phyloP scores from a whole-genome alignment of 2,797 vertebrate species.

The Cossypha heuglini region DNA sequence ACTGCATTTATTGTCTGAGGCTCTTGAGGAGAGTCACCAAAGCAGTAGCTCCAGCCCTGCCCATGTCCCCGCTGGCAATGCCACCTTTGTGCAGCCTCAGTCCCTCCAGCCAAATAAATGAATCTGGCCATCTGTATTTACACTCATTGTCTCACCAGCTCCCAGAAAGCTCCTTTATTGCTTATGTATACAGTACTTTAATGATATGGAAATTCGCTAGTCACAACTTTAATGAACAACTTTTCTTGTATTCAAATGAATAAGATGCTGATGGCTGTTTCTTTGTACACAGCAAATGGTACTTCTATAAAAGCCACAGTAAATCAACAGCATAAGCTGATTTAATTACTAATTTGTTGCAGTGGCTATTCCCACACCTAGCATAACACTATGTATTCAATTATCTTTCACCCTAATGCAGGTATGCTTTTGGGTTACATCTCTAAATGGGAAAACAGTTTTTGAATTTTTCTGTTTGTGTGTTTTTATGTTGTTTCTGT shows the following conservation, averaged over 20 bases:
- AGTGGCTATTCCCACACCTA: conserved; percentile 27
- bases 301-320: conserved; percentile 42
- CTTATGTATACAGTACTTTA: conserved; percentile 59
- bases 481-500: background rate
- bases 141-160: background rate
- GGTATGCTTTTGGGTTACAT: background rate
- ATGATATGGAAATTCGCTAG: conserved; percentile 63
- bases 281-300: conserved; percentile 58
- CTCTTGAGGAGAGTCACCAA: background rate
- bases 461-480: background rate
- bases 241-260: conserved; percentile 63
- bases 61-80: background rate
- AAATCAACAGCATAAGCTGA: conserved; percentile 45
- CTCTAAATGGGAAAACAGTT: background rate
- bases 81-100: background rate
- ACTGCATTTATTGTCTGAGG: background rate
- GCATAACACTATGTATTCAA: conserved; percentile 31
- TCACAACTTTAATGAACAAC: conserved; percentile 55
- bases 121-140: conserved; percentile 53
- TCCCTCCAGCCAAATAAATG: background rate
- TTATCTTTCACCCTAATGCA: conserved; percentile 29
- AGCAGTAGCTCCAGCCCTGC: background rate
- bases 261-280: conserved; percentile 55
- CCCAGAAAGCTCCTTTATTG: conserved; percentile 24
- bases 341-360: conserved; percentile 55